Evolutionary conservation across 2,113 vertebrate species (phyloP).

Genomic region (Amazona guildingii): DNA sequence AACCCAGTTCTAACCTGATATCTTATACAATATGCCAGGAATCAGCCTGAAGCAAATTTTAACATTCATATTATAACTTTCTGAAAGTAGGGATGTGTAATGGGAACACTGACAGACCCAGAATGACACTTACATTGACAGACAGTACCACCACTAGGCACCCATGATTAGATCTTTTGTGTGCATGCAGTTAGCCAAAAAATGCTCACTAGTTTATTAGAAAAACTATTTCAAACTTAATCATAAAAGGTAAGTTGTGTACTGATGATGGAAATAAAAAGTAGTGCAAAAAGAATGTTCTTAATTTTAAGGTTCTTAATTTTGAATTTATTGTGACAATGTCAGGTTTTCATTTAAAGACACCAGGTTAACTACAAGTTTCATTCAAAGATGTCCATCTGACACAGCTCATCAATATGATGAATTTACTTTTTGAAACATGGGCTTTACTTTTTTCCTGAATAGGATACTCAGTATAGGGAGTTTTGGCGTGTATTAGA

Average conservation of each 20-base stretch:
- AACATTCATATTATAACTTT: slow-evolving; percentile 52
- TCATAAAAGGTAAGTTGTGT: slow-evolving; percentile 20
- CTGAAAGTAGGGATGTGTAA: slow-evolving; percentile 57
- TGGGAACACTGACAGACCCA: slow-evolving; percentile 41
- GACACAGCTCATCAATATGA: not conserved
- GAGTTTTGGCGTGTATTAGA: slow-evolving; percentile 16
- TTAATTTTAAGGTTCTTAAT: not conserved
- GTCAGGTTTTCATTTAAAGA: not conserved
- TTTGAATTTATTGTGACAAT: not conserved
- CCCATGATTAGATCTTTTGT: slow-evolving; percentile 72
- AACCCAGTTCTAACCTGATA: not conserved
- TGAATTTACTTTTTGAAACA: slow-evolving; percentile 16
- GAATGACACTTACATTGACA: slow-evolving; percentile 51
- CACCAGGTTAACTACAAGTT: not conserved
- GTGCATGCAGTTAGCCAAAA: slow-evolving; percentile 55
- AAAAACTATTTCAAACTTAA: slow-evolving; percentile 54
- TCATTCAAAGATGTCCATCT: not conserved
- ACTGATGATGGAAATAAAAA: slow-evolving; percentile 31
- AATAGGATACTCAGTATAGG: not conserved
- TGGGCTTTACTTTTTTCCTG: slow-evolving; percentile 1
- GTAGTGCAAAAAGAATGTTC: not conserved
- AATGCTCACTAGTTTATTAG: slow-evolving; percentile 44
- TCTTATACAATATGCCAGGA: slow-evolving; percentile 46
- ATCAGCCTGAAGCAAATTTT: slow-evolving; percentile 67
- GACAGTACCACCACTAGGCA: slow-evolving; percentile 47